Conservation (phyloP, 2,113 vertebrate species). For the Vulpes ferrilata region DNA sequence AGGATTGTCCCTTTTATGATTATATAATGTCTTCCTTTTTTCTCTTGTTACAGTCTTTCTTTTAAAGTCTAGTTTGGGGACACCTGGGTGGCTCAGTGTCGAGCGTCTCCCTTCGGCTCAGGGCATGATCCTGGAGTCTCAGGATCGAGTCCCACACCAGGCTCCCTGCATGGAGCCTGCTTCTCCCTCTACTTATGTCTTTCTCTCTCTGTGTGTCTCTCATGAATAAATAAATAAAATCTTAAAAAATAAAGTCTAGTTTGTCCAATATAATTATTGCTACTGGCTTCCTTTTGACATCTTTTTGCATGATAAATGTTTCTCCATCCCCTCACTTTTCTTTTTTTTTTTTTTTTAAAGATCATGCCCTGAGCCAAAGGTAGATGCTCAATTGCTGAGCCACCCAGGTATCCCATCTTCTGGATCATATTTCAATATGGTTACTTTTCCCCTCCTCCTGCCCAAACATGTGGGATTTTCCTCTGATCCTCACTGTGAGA, state of each 20-base stretch:
- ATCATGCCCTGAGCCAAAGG: too few relatives aligned
- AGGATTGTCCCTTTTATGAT: not conserved
- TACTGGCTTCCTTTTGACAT: not conserved
- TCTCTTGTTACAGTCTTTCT: not conserved
- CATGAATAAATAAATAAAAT: too few relatives aligned
- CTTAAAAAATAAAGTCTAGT: not conserved
- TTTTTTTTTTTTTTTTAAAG: too few relatives aligned
- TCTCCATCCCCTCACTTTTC: not conserved
- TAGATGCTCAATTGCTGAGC: too few relatives aligned
- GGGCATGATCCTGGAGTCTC: too few relatives aligned
- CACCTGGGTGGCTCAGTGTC: too few relatives aligned
- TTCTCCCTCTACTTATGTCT: too few relatives aligned
- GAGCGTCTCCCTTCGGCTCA: too few relatives aligned
- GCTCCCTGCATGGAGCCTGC: too few relatives aligned
- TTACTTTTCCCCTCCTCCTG: not conserved
- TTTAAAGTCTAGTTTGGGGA: not conserved
- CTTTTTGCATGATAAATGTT: not conserved
- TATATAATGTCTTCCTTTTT: not conserved
- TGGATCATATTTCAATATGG: not conserved
- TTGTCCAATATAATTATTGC: not conserved
- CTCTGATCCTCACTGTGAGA: not conserved
- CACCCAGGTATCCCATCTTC: not conserved
- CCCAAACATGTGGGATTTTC: not conserved
- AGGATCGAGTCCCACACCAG: too few relatives aligned
- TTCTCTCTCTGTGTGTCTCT: too few relatives aligned